Evolutionary conservation across 2,797 vertebrate species (phyloP).

Genomic region (Halcyon smyrnensis): DNA sequence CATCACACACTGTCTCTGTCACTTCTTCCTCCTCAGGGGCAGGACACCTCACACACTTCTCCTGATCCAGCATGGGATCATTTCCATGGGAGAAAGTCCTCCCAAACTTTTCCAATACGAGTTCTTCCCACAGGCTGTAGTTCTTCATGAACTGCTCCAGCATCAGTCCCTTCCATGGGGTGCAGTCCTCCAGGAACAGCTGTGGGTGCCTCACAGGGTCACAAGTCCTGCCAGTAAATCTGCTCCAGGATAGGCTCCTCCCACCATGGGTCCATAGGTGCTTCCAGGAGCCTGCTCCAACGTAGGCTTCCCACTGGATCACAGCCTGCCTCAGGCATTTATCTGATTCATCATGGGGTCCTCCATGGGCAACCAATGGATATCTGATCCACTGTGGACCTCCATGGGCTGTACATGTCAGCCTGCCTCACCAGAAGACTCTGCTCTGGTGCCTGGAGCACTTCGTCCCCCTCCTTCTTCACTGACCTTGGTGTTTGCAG

Average conservation of each 20-base stretch:
- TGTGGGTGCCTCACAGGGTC: not conserved
- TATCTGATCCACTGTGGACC: no score
- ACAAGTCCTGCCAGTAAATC: not conserved
- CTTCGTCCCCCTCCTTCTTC: no score
- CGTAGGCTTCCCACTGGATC: no score
- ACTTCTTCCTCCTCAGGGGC: not conserved
- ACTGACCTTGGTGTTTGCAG: no score
- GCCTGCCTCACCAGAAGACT: no score
- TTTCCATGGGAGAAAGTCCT: no score
- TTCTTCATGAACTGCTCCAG: not conserved
- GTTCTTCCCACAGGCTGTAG: not conserved
- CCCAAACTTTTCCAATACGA: no score
- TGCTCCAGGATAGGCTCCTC: not conserved
- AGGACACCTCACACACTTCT: not conserved
- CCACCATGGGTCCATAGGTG: not conserved
- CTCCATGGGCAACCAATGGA: no score
- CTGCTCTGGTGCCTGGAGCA: no score
- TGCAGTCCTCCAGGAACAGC: not conserved
- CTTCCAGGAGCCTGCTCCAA: not conserved
- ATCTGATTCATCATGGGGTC: no score
- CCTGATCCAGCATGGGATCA: not conserved
- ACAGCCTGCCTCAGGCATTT: no score
- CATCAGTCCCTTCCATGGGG: not conserved
- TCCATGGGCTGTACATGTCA: no score
- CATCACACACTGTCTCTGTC: rapidly evolving